These are phyloP conservation scores for Drosophila subobscura DNA, from an alignment of 1,140 invertebrate species.

Conservation along the genomic window DNA sequence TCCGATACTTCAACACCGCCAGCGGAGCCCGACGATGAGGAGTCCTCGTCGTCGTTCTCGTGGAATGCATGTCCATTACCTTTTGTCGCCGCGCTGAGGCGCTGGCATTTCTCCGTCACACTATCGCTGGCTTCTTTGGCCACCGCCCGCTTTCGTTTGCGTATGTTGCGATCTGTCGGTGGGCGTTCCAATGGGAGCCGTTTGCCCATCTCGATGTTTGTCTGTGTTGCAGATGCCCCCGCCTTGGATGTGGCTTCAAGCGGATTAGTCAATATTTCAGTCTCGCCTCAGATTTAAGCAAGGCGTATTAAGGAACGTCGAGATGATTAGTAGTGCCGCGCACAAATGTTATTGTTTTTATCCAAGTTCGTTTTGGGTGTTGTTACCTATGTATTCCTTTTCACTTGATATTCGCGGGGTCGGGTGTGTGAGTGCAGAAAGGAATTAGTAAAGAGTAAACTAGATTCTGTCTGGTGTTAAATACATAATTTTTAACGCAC, in stretches of 20 bases:
- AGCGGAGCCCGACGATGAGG: slow-evolving; percentile 55
- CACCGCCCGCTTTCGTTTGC: slow-evolving; percentile 70
- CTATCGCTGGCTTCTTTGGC: slow-evolving; percentile 29
- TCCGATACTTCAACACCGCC: slow-evolving; percentile 12
- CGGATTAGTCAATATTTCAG: not conserved
- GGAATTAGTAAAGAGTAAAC: no score
- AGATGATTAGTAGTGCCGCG: slow-evolving; percentile 24
- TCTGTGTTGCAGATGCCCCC: slow-evolving; percentile 10
- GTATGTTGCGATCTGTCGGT: slow-evolving; percentile 53
- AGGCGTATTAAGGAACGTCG: slow-evolving; percentile 40
- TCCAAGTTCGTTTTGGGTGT: slow-evolving; percentile 49
- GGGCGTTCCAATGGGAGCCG: slow-evolving; percentile 63
- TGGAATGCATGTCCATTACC: slow-evolving; percentile 51
- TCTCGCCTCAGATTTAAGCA: slow-evolving; percentile 28
- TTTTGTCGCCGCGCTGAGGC: slow-evolving; percentile 34
- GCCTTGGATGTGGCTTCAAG: not conserved
- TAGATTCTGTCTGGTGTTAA: no score
- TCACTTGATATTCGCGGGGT: slow-evolving; percentile 36
- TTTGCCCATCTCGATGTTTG: slow-evolving; percentile 55
- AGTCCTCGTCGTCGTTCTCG: slow-evolving; percentile 79
- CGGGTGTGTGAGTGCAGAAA: not conserved
- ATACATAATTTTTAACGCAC: slow-evolving; percentile 8
- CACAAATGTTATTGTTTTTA: slow-evolving; percentile 46
- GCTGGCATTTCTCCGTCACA: slow-evolving; percentile 47
- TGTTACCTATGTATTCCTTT: slow-evolving; percentile 44